Base-by-base conservation (phyloP, 2,888 invertebrate genomes). In the Agriotes lineatus region DNA sequence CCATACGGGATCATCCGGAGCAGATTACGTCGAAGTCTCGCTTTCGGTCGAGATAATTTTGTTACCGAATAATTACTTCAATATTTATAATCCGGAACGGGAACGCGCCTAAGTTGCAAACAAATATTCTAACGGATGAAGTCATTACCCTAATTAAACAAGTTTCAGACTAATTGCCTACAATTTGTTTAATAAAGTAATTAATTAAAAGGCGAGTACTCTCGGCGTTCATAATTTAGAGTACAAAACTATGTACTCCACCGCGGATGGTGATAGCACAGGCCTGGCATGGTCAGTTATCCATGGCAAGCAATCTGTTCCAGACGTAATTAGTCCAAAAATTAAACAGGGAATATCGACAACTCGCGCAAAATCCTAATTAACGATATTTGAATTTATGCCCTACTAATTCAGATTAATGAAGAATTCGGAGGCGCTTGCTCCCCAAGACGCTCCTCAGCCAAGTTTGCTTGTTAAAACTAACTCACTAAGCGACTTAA, bases 121-220 rank as follows among this genome's bases (percentile, higher is more conserved):
- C 54, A 61, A 60, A 52, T 59, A 66, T 52, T 59, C 50, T 66
- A 59, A 22, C 65, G 50, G 65, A 65, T 65, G 58, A 65, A 65
- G 61, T 62, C 56, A 57, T 67, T 67, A 61, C 57, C 56, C 67
- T 67, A 67, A 67, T 67, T 67, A 67, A 67, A 57, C 45, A 56
- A 58, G 37, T 67, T 61, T 48, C 30, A 61, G 57, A 57, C 25
- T 61, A 61, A 67, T 67, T 57, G 56, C 56, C 56, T 25, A 37
- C 57, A 67, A 39, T 61, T 57, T 54, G 33, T 67, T 56, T 61
- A 57, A 61, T 67, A 67, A 67, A 61, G 67, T 61, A 60, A 67
- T 67, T 67, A 61, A 67, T 62, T 61, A 56, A 62, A 61, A 60
- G 61, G 45, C 37, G 25, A 50, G 45, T 33, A 62, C n/a, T 66